Base-by-base conservation (phyloP, 1,140 invertebrate species). In the Tetranychus cinnabarinus region DNA sequence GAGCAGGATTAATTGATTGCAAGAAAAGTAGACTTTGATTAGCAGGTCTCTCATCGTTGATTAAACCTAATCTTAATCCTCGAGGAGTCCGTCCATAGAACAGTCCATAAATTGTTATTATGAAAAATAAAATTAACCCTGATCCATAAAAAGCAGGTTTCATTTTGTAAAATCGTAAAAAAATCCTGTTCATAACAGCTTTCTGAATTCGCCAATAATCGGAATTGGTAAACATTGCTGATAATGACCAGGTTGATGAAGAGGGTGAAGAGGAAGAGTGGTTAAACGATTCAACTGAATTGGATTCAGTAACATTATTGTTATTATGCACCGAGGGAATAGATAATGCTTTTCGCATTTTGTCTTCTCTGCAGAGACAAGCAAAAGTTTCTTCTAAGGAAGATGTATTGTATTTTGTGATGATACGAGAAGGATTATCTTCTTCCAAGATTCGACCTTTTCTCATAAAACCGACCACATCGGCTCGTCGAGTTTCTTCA, bases 361-460 rank as follows among this genome's bases (percentile, higher is more conserved):
- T 47, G 23, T 47, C 46, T n/a, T 47, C 46, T 15, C 46, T 12
- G 3, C 46, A 39, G 73, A 47, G 23, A n/a, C 23, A n/a, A 15
- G 13, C 46, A 78, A 84, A 23, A 77, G 78, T 59, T 95, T 98
- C 76, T 83, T 97, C 66, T 77, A 86, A 7, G 15, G 35, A 56
- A 23, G 8, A 8, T 13, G 35, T 15, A 35, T 65, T 62, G 56
- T 68, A 70, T 34, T 62, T 57, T 1, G 64, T 50, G 39, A 74
- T 65, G 23, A 73, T 64, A 33, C 60, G 56, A 7, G 64, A 61
- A 7, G 73, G 73, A 56, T 67, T 61, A 59, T 69, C 66, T 65
- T 74, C 72, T 3, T 69, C 72, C 35, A 74, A 59, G 35, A 74
- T 62, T 52, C 67, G 61, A 13, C 73, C 73, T 64, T 67, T 68